A percentile compares a stretch with the other conserved stretches of the same genome.
Conservation (phyloP, 2,888 invertebrate species). For the Cecidostiba fungosa region DNA sequence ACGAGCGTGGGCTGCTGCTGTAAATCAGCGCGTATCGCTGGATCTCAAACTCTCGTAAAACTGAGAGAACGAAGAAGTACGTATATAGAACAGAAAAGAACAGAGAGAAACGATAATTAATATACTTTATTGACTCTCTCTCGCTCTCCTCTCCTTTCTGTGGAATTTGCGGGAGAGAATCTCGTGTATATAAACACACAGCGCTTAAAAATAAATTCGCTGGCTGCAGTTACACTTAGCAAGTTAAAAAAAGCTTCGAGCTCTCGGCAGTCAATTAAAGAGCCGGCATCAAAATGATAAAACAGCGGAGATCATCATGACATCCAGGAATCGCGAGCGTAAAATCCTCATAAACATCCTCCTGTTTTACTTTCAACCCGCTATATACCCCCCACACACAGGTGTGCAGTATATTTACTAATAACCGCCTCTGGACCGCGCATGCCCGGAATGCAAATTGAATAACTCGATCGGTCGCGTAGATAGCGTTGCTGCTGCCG, state of each 20-base stretch:
- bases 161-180: not conserved
- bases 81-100: not conserved
- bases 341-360: not conserved
- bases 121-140: not conserved
- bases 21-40: slow-evolving; percentile 1
- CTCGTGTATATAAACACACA: not conserved
- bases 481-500: slow-evolving; percentile 32
- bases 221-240: not conserved
- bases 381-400: not conserved
- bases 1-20: not conserved
- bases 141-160: no score
- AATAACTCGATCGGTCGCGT: slow-evolving; percentile 55
- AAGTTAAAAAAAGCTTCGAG: not conserved
- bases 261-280: slow-evolving; percentile 23
- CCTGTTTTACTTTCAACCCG: not conserved
- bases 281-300: slow-evolving; percentile 18
- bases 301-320: slow-evolving; percentile 14
- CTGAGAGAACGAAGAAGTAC: not conserved
- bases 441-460: slow-evolving; percentile 55
- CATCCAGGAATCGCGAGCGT: not conserved
- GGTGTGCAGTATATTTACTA: slow-evolving; percentile 30
- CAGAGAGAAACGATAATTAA: not conserved
- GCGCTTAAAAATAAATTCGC: not conserved
- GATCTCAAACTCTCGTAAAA: slow-evolving; percentile 1
- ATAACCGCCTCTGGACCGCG: slow-evolving; percentile 29